Percentiles rank a stretch among this genome's conserved stretches.
Conservation (phyloP, 2,113 vertebrate genomes). For the Halcyon malimbica region DNA sequence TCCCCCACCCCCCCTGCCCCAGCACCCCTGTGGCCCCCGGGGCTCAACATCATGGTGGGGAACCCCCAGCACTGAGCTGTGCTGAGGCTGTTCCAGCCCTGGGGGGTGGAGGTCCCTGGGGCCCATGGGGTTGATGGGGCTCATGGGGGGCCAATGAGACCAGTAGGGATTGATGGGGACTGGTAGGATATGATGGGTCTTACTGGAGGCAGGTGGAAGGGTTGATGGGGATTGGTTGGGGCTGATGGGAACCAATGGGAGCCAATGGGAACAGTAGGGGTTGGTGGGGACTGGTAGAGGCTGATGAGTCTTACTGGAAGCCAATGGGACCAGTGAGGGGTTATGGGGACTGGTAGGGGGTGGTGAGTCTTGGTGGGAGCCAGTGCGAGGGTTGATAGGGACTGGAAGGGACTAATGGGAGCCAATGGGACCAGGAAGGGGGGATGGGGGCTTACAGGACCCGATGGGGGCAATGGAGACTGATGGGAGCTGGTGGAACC, state of each 20-base stretch:
- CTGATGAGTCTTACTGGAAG: neutral
- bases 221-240: neutral
- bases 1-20: neutral
- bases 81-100: neutral
- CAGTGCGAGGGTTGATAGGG: no score
- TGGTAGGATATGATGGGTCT: neutral
- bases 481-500: no score
- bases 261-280: no score
- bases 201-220: neutral
- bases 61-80: neutral
- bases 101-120: no score
- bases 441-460: no score
- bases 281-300: no score
- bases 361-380: neutral
- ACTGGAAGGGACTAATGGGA: neutral
- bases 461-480: neutral
- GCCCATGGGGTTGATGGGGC: accelerated
- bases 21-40: no score
- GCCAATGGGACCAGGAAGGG: neutral
- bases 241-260: neutral
- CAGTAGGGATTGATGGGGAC: neutral
- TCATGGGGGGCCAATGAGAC: neutral
- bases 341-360: no score
- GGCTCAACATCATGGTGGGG: accelerated
- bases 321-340: neutral